Conservation (phyloP, 2,113 vertebrate genomes). For the Gopherus evgoodei region DNA sequence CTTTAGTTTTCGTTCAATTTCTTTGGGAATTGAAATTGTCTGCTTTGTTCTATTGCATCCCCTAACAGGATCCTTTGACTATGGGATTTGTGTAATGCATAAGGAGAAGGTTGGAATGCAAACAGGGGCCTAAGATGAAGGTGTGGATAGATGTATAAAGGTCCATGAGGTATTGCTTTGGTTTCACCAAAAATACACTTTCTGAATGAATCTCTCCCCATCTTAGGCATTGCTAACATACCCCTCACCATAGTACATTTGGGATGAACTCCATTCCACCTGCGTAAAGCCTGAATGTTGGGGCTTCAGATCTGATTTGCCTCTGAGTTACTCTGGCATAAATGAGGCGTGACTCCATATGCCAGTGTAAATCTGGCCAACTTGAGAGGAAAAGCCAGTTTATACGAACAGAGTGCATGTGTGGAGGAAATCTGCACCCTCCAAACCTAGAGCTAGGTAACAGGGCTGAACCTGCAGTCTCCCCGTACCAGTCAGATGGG, state of each 20-base stretch:
- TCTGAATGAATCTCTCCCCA: not conserved
- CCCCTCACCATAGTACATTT: not conserved
- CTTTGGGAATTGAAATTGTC: not conserved
- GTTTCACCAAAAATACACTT: not conserved
- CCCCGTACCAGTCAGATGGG: not conserved
- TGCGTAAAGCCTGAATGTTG: not conserved
- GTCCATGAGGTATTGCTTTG: not conserved
- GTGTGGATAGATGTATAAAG: not conserved
- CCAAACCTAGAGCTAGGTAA: not conserved
- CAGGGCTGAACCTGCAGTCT: not conserved
- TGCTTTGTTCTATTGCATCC: not conserved
- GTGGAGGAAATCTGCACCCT: rapidly evolving
- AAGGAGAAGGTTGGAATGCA: not conserved
- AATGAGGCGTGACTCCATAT: rapidly evolving
- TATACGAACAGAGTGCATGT: not conserved
- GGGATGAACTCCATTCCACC: not conserved
- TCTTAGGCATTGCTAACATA: not conserved
- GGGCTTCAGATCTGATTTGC: not conserved
- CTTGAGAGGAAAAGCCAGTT: rapidly evolving
- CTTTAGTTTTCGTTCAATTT: not conserved
- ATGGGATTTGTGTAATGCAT: not conserved
- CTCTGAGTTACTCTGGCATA: not conserved
- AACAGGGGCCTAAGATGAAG: not conserved
- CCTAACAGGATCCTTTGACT: not conserved
- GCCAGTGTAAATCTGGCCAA: rapidly evolving